Percentiles rank a stretch among this genome's conserved stretches.
Conservation (phyloP, 2,113 vertebrate species). For the Pygoscelis antarcticus region DNA sequence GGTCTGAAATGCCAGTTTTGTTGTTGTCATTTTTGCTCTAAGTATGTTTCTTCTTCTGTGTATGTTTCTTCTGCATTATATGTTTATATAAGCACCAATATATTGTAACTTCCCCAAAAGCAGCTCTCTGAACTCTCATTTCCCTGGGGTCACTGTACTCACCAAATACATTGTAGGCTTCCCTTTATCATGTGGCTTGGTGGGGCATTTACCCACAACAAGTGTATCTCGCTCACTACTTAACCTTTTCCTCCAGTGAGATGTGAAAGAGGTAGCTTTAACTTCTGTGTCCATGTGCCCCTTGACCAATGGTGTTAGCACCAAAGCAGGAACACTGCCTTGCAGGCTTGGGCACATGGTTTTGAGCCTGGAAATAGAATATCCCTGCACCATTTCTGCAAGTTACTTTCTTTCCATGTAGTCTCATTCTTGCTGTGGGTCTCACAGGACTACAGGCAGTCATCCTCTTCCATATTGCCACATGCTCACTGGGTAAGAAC, state of each 20-base stretch:
- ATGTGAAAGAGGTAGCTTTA: neutral
- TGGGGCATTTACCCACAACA: neutral
- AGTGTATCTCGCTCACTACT: neutral
- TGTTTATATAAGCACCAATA: neutral
- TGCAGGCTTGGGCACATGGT: neutral
- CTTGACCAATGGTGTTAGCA: neutral
- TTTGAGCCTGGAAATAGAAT: neutral
- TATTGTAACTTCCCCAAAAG: neutral
- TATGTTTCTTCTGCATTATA: neutral
- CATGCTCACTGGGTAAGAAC: neutral
- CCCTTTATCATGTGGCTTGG: neutral
- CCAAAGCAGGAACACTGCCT: neutral
- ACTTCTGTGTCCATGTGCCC: neutral
- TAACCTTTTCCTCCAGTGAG: neutral
- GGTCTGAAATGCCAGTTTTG: neutral
- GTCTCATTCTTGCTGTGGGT: neutral
- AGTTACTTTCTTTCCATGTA: neutral
- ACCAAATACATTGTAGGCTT: neutral
- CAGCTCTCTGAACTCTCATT: neutral
- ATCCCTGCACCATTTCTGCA: neutral
- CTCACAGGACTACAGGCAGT: neutral
- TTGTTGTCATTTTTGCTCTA: neutral
- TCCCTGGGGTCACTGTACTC: neutral
- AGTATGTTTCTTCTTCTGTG: neutral
- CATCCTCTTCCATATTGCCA: neutral